A percentile compares a stretch with the other conserved stretches of the same genome.
phyloP scores from a whole-genome alignment of 2,888 invertebrate genomes.

The Lasioglossum figueresi region DNA sequence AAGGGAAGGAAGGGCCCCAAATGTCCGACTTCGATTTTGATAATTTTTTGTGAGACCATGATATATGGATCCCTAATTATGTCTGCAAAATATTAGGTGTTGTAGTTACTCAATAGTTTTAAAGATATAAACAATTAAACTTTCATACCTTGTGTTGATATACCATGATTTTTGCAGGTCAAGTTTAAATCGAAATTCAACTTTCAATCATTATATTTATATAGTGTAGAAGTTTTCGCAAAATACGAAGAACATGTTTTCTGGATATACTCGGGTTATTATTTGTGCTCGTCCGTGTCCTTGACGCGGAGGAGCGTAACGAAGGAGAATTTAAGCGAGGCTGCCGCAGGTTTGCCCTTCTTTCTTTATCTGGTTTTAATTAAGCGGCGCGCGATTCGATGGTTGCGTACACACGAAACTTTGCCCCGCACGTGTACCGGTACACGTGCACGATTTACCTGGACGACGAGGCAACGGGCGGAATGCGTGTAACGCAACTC shows the following conservation, averaged over 20 bases:
- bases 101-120: no score
- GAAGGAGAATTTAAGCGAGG: not conserved
- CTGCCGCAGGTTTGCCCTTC: not conserved
- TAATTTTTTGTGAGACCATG: no score
- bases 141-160: no score
- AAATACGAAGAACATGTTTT: not conserved
- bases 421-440: constrained; percentile 48
- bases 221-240: not conserved
- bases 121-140: no score
- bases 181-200: no score
- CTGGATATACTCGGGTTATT: not conserved
- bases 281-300: not conserved
- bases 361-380: constrained; percentile 48
- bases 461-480: constrained; percentile 45
- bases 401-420: constrained; percentile 42
- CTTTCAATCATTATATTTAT: no score
- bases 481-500: constrained; percentile 57
- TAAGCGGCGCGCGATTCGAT: constrained; percentile 45
- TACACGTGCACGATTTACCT: constrained; percentile 64
- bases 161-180: no score
- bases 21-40: no score
- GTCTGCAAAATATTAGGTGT: no score
- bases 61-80: no score
- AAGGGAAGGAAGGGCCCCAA: no score
- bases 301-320: not conserved